Evolutionary conservation across 2,113 vertebrate genomes (phyloP).

Genomic region (Pangasianodon hypophthalmus): DNA sequence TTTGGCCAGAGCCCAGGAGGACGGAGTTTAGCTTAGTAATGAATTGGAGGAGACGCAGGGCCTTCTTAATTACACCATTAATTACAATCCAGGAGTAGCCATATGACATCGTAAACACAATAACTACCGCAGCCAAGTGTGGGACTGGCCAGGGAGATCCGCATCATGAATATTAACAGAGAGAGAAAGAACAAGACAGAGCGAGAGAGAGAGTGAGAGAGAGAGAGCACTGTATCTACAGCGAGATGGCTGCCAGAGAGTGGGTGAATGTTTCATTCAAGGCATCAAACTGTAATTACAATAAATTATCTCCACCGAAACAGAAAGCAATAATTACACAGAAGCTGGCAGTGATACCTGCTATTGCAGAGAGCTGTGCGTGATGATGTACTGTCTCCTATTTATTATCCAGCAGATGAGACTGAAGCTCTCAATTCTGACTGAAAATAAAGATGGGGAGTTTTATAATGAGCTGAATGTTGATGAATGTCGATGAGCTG

Average conservation of each 20-base stretch:
- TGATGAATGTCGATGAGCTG: neutral
- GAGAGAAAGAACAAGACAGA: neutral
- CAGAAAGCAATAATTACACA: conserved; percentile 68
- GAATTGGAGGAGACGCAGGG: conserved; percentile 54
- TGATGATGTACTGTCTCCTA: conserved; percentile 6
- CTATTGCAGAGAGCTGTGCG: neutral
- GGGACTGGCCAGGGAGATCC: conserved; percentile 40
- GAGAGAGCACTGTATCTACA: neutral
- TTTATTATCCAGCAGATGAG: conserved; percentile 25
- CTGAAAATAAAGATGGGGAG: neutral
- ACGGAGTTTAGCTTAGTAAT: conserved; percentile 57
- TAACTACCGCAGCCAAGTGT: conserved; percentile 22
- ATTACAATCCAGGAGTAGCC: conserved; percentile 51
- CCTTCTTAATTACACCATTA: conserved; percentile 63
- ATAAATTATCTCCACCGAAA: conserved; percentile 66
- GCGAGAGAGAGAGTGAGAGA: neutral
- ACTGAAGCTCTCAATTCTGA: neutral
- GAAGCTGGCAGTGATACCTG: conserved; percentile 57
- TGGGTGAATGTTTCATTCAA: conserved; percentile 57
- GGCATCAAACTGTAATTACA: conserved; percentile 61
- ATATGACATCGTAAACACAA: conserved; percentile 29
- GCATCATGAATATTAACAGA: conserved; percentile 32
- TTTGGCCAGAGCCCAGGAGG: neutral
- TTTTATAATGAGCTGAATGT: neutral
- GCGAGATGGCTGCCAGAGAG: conserved; percentile 42